Evolutionary conservation across 2,888 invertebrate genomes (phyloP).

Genomic region (Lasioglossum morio): DNA sequence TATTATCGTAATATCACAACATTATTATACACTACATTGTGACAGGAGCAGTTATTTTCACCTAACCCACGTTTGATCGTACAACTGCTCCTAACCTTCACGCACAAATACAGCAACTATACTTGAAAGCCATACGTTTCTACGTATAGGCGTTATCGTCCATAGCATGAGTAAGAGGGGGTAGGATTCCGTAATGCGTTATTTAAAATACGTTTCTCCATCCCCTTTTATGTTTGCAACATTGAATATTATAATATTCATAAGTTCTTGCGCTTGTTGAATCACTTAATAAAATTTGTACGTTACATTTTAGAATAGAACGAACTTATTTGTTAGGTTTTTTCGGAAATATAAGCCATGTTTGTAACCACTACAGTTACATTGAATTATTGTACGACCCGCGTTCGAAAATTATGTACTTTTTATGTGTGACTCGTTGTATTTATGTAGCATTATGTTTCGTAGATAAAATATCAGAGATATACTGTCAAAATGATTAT

Average conservation of each 20-base stretch:
- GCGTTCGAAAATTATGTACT: background rate
- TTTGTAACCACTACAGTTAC: background rate
- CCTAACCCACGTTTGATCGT: conserved; percentile 56
- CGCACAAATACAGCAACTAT: conserved; percentile 51
- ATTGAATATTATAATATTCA: background rate
- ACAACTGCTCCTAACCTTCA: conserved; percentile 60
- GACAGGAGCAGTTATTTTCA: conserved; percentile 44
- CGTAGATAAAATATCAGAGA: background rate
- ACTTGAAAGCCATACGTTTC: conserved; percentile 59
- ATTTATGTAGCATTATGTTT: background rate
- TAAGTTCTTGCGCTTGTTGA: background rate
- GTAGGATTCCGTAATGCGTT: conserved; percentile 25
- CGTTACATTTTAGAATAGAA: background rate
- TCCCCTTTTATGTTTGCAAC: conserved; percentile 10
- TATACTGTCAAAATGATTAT: background rate
- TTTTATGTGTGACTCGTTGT: background rate
- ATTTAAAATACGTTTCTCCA: background rate
- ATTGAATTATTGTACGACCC: background rate
- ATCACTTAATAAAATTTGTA: background rate
- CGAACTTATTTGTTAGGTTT: background rate
- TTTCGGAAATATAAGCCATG: background rate
- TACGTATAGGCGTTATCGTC: conserved; percentile 51
- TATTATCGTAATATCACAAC: conserved; percentile 44
- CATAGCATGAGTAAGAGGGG: conserved; percentile 18
- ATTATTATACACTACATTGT: conserved; percentile 57